Evolutionary conservation across 2,888 invertebrate genomes (phyloP), one percentile per base, ranked within the genome.

Genomic region (Aromia moschata): DNA sequence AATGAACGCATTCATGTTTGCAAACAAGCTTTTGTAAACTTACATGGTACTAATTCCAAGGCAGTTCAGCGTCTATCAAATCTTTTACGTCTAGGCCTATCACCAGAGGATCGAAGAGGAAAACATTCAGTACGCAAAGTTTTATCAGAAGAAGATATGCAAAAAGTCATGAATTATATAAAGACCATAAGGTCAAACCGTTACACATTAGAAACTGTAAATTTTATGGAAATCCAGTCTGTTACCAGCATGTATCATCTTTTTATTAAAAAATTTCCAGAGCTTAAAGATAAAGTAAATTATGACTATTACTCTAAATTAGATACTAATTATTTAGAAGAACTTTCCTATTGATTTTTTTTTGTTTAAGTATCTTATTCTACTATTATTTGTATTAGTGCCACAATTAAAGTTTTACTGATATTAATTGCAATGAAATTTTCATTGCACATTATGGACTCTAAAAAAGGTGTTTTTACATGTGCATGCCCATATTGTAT

Each of bases 251-350:
- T 43, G 41, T 43, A 43, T 18, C 7, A 43, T 18, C 41, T 43
- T 11, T 43, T 43, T 20, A 18, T 43, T 3, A 11, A 43, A 18
- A 43, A 43, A 7, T 43, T 18, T 43, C 41, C 41, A 3, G 41
- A 43, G 16, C 41, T 43, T n/a, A 43, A 43, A 18, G 20, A 43
- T 18, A 43, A 43, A 43, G 41, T 43, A 18, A 43, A 43, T 3
- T 43, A 43, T 43, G 18, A 43, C 20, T 43, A 43, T 43, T 43
- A 43, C 12, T 16, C 20, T 11, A 43, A 43, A 43, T 43, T 43
- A 43, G 41, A 43, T 11, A 43, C 17, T n/a, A 20, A 18, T n/a
- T 43, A 43, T 20, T 10, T 43, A 12, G 18, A 43, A 20, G 41
- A 43, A 43, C 18, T n/a, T 16, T n/a, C n/a, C 3, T 18, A 16